Conservation (phyloP, 2,113 vertebrate species). For the Fukomys damarensis region DNA sequence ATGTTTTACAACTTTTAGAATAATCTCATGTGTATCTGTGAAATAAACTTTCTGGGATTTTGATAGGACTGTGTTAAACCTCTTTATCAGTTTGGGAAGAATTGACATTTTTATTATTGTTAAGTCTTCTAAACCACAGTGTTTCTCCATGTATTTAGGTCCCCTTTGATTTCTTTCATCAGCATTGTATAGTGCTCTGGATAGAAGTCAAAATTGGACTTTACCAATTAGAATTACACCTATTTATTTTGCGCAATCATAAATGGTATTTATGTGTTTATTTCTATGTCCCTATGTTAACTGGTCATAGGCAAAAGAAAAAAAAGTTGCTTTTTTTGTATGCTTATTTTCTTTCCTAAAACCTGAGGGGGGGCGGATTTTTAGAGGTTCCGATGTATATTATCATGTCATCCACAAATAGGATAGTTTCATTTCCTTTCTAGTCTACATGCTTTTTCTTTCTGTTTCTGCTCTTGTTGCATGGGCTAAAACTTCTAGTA, state of each 20-base stretch:
- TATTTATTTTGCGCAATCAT: neutral
- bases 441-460: neutral
- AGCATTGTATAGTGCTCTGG: neutral
- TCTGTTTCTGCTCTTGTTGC: neutral
- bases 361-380: neutral
- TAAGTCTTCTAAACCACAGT: neutral
- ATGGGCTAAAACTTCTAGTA: neutral
- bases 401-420: neutral
- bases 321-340: neutral
- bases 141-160: neutral
- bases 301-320: neutral
- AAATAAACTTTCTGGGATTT: neutral
- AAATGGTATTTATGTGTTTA: neutral
- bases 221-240: neutral
- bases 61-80: neutral
- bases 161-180: neutral
- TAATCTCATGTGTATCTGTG: neutral
- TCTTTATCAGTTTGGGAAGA: neutral
- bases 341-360: constrained; percentile 1
- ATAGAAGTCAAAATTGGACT: too few species aligned
- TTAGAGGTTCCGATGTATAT: neutral
- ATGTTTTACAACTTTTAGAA: neutral
- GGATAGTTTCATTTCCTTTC: neutral
- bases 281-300: neutral
- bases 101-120: neutral